Percentiles rank a stretch among this genome's conserved stretches.
phyloP scores from a whole-genome alignment of 2,797 vertebrate species.

The Micrastur ruficollis region DNA sequence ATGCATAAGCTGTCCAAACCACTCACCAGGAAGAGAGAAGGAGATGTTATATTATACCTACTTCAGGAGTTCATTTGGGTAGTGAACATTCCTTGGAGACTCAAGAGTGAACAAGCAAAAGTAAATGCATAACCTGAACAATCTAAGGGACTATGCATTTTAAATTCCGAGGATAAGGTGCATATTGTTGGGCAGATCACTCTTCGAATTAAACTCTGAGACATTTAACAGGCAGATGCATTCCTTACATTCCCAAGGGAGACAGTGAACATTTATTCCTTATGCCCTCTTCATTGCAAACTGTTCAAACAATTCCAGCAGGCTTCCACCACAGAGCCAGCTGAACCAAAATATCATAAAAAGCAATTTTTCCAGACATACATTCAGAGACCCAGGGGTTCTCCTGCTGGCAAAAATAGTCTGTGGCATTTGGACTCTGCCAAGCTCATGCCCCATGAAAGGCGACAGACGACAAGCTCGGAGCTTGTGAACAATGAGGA shows the following conservation, averaged over 20 bases:
- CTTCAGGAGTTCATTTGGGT: not conserved
- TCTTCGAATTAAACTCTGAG: not conserved
- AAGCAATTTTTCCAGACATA: conserved; percentile 13
- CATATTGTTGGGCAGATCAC: not conserved
- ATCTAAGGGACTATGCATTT: not conserved
- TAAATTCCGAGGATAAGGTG: not conserved
- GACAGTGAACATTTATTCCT: not conserved
- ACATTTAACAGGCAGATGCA: not conserved
- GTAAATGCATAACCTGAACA: not conserved
- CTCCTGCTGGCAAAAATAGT: not conserved
- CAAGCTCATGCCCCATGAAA: not conserved
- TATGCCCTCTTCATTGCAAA: not conserved
- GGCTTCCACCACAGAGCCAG: not conserved
- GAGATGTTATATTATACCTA: not conserved
- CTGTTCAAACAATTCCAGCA: not conserved
- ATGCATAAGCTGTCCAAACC: not conserved
- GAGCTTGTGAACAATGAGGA: not conserved
- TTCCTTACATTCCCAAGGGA: not conserved
- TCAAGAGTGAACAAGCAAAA: not conserved
- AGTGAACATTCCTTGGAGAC: not conserved
- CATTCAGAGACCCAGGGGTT: not conserved
- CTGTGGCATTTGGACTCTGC: not conserved
- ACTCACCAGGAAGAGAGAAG: not conserved
- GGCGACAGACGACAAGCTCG: fast-evolving
- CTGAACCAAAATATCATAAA: not conserved